phyloP scores from a whole-genome alignment of 2,113 vertebrate species.

The Thamnophis sirtalis region DNA sequence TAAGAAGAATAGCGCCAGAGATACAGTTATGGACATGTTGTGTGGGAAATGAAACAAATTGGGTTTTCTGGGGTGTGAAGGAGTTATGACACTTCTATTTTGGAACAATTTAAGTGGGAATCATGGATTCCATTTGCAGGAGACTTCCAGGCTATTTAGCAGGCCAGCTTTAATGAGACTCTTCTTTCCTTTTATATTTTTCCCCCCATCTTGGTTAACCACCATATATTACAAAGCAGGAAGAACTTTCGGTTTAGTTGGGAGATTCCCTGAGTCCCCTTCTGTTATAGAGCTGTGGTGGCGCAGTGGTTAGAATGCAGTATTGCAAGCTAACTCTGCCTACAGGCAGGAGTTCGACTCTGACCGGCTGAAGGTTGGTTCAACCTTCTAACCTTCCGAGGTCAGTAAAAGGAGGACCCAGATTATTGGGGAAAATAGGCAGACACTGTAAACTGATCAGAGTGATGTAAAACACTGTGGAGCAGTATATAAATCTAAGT shows the following conservation, averaged over 20 bases:
- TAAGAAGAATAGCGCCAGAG: background rate
- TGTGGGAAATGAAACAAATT: background rate
- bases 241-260: background rate
- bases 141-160: no score
- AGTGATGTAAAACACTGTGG: no score
- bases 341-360: no score
- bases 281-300: background rate
- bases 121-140: background rate
- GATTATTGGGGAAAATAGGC: no score
- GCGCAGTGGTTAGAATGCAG: no score
- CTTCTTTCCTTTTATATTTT: background rate
- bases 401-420: no score
- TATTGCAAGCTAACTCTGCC: no score
- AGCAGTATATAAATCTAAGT: no score
- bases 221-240: background rate
- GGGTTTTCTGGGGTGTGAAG: background rate
- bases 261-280: background rate
- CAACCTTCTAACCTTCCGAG: no score
- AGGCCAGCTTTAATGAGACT: background rate
- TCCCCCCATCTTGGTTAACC: background rate
- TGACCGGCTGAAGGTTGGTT: no score
- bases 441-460: no score
- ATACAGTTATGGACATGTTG: background rate
- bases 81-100: background rate
- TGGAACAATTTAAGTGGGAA: background rate